Base-by-base conservation (phyloP, 30 jellyfish, hydroid and myxozoan species). In the Mastigias papua region DNA sequence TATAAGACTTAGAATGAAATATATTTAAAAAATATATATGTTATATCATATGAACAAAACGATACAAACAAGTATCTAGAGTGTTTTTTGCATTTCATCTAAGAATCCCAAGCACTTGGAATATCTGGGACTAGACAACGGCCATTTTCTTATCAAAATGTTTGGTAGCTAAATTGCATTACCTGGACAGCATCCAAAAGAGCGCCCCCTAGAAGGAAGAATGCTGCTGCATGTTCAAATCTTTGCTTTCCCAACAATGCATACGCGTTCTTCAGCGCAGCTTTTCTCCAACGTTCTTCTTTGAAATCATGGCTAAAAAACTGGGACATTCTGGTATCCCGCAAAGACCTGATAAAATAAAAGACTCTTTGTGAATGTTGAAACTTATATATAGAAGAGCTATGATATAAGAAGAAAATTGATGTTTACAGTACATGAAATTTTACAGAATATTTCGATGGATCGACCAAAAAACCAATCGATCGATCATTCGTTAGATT, bases 121-220 rank as follows among this genome's bases (percentile, higher is more conserved):
- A n/a, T n/a, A n/a, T n/a, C n/a, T n/a, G n/a, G n/a, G n/a, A n/a
- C n/a, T n/a, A n/a, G n/a, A 37, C 11, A 37, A 37, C 54, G 11
- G 54, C 54, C 54, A n/a, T n/a, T n/a, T 37, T 3, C 54, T 37
- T 11, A 37, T 3, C 5, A 37, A 3, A 37, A 37, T 3, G 54
- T 37, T 37, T 3, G 10, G 10, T 3, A 37, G 10, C 5, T 3
- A 5, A 37, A 37, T 11, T 5, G 25, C 27, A 51, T 23, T 90
- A 95, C 99, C 97, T 95, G 98, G 1, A 90, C 88, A 42, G 99
- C 99, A 90, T 95, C 99, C 98, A 97, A 95, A 33, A 95, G 87
- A 7, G 99, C 97, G 76, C 76, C 92, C 20, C 93, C 99, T 34
- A 96, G 91, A 48, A 96, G 74, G 76, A 96, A 96, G 81, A 96